A percentile compares a stretch with the other conserved stretches of the same genome.
These are phyloP conservation scores for Entomobrya multifasciata DNA, from an alignment of 2,888 invertebrate species.

Conservation along the genomic window DNA sequence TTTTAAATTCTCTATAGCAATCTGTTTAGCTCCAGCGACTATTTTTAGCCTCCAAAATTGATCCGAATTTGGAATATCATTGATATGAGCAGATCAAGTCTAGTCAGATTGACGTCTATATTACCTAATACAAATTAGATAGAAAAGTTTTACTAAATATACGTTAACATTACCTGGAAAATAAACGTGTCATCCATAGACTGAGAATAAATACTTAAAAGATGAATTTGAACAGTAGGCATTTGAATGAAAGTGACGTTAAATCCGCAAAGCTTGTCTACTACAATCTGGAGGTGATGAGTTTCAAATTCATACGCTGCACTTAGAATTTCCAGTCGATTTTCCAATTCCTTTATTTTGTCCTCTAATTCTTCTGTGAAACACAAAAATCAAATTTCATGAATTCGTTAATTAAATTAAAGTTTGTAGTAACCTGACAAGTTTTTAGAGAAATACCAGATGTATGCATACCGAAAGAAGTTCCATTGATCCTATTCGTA, in stretches of 20 bases:
- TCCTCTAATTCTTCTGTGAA: conserved; percentile 76
- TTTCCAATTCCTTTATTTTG: conserved; percentile 69
- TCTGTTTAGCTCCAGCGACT: too few species aligned
- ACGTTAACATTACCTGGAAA: conserved; percentile 76
- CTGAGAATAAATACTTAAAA: conserved; percentile 76
- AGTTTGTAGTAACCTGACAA: too few species aligned
- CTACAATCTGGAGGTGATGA: conserved; percentile 74
- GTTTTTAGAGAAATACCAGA: conserved; percentile 75
- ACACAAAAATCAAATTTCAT: too few species aligned
- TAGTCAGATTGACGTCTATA: too few species aligned
- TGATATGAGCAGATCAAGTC: too few species aligned
- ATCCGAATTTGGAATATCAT: too few species aligned
- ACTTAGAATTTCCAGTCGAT: conserved; percentile 74
- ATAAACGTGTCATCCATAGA: conserved; percentile 75
- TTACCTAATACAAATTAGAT: too few species aligned
- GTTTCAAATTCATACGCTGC: conserved; percentile 78
- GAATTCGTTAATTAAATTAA: too few species aligned
- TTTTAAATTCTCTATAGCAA: too few species aligned
- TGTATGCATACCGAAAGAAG: conserved; percentile 78
- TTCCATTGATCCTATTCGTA: conserved; percentile 73
- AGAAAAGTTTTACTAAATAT: neutral
- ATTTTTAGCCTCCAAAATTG: too few species aligned
- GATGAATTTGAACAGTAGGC: conserved; percentile 76
- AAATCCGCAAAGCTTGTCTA: conserved; percentile 77
- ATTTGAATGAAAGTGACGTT: conserved; percentile 75